These are phyloP conservation scores for Chalcosyrphus nemorum DNA, from an alignment of 2,888 invertebrate species.

Conservation along the genomic window DNA sequence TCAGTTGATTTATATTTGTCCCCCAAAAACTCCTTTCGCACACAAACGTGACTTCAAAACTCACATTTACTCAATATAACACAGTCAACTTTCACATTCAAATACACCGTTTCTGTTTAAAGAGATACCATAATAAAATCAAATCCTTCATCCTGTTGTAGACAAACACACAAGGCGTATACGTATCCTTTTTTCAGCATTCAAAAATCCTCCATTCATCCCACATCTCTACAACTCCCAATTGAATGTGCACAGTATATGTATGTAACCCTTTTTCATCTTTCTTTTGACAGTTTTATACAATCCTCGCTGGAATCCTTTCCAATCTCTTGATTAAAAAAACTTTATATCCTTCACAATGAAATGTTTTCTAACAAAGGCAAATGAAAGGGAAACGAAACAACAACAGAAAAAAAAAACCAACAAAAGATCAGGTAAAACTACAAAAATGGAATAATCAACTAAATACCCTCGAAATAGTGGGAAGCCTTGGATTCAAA, in stretches of 20 bases:
- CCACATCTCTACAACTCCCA: not conserved
- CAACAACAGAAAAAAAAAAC: slow-evolving; percentile 9
- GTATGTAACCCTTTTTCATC: not conserved
- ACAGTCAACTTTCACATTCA: not conserved
- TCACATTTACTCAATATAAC: not conserved
- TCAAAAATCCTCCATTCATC: not conserved
- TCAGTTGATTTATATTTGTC: too few species aligned
- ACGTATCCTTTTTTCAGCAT: not conserved
- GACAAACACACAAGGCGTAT: not conserved
- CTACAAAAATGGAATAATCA: slow-evolving; percentile 19
- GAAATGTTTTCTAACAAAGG: not conserved
- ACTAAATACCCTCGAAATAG: slow-evolving; percentile 26
- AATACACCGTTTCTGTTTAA: not conserved
- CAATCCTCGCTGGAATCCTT: not conserved
- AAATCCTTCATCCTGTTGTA: not conserved
- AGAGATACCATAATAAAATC: not conserved
- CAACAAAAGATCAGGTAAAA: slow-evolving; percentile 30
- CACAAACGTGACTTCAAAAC: not conserved
- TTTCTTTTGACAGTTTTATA: not conserved
- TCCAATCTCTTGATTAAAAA: slow-evolving; percentile 24
- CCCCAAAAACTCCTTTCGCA: not conserved
- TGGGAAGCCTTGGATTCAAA: not conserved
- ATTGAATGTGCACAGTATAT: not conserved
- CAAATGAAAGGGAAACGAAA: not conserved
- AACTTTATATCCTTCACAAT: not conserved